Base-by-base conservation (phyloP, 2,888 invertebrate species). In the Diarsia mendica region DNA sequence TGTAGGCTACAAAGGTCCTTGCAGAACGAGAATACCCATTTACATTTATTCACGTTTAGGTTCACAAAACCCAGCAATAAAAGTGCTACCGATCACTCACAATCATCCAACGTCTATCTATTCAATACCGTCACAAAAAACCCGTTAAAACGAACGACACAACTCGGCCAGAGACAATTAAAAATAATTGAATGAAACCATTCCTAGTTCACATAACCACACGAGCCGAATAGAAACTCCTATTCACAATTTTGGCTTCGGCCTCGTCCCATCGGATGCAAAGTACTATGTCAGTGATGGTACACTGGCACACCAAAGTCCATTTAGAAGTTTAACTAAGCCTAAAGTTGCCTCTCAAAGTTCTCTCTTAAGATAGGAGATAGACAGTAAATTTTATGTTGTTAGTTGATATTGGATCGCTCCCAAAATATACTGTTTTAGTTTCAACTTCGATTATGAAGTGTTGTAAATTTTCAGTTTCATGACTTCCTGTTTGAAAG, bases 181-280 rank as follows among this genome's bases (percentile, higher is more conserved):
- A 84, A 84, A 83, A 80, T 83, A 84, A 83, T 83, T 82, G 84
- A 73, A 77, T 77, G 28, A 80, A 80, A 80, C 77, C 70, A 65
- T 67, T 65, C 39, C 67, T 73, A 77, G 77, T 67, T 70, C 67
- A 65, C 55, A 80, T 44, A 67, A 71, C 72, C 80, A 71, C 72
- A 73, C 80, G 71, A 63, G 77, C 23, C 58, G 64, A 58, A 71
- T 68, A 66, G 70, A 73, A 72, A 72, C 68, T 72, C 46, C 65
- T 71, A 71, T 74, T 67, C 74, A 70, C 67, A 69, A 77, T 75
- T 77, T 71, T 11, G 53, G 69, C 58, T 70, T 72, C 28, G 51
- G 66, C 61, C 67, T 72, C 48, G 39, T 55, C 28, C 72, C 82
- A 77, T 81, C 73, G 72, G 69, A 70, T 67, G 68, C 74, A 58